Base-by-base conservation (phyloP, 2,797 vertebrate genomes). In the Enteromius viviparus region DNA sequence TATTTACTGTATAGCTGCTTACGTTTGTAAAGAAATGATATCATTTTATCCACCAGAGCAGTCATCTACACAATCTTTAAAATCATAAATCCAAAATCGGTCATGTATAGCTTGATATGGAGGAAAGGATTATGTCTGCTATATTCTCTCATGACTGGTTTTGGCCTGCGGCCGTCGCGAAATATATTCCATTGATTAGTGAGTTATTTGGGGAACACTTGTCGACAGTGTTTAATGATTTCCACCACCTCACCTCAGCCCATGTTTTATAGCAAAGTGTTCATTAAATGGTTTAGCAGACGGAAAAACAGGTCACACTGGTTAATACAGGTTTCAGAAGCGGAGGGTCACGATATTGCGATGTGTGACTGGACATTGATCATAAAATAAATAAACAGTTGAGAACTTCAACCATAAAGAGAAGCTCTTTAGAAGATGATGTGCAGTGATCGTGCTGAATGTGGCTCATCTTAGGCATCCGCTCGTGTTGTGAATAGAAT, bases 401-500 rank as follows among this genome's bases (percentile, higher is more conserved):
- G 80, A 86, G 82, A 85, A 87, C 86, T 89, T 89, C 80, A 85
- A 40, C 66, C 77, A 76, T 70, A 72, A 81, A n/a, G 45, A 66
- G 47, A 80, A n/a, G 70, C 49, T 75, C 45, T 29, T 65, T 65
- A 84, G 77, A 62, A 65, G 32, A 14, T 62, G 34, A 65, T 68
- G 21, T 47, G 32, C 42, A 5, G 69, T 72, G 58, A 77, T 81
- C 53, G 37, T 15, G 60, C 42, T 62, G 45, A 65, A 80, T 65
- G 49, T 37, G 34, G 62, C 75, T 78, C 21, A 37, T 60, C 47
- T 29, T 49, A 78, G 64, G 80, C 74, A 81, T 47, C 65, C 40
- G 80, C 37, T 84, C 15, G 69, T 78, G 80, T 86, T 85, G 80
- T 89, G 85, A 90, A 81, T 87, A 89, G 87, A 89, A 88, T 81